Base-by-base conservation (phyloP, 2,113 vertebrate species). In the Notiomystis cincta region DNA sequence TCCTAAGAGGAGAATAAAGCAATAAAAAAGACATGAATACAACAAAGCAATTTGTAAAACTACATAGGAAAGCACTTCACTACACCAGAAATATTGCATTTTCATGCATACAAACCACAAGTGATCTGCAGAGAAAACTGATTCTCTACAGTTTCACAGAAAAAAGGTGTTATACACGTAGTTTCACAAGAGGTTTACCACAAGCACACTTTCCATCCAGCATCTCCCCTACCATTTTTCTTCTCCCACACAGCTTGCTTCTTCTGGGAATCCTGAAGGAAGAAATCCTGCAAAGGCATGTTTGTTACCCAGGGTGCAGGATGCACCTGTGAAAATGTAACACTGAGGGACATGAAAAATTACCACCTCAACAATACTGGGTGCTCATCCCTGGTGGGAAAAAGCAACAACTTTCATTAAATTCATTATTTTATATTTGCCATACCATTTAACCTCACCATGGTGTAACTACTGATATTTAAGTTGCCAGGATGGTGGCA, bases 81-180 rank as follows among this genome's bases (percentile, higher is more conserved):
- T 80, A 54, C 57, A 88, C 90, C 90, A 95, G 95, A 95, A 95
- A 93, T 70, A 92, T 48, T 93, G 62, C 58, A 80, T 96, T 96
- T 95, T 90, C 95, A 95, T 86, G 88, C 95, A 82, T 47, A 80
- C 62, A 76, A 88, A 61, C 82, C n/a, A 44, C 44, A 79, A 90
- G 57, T 67, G 65, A 93, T 85, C 53, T 85, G 48, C 64, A 87
- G 75, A 92, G 67, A 88, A 86, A 95, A 95, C 51, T 13, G 77
- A 95, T 94, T 97, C 25, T 96, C 62, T 72, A 53, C 82, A 90
- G 66, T 86, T 88, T 56, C 58, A 82, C 31, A 57, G 53, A 48
- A 77, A 91, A 78, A 69, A 53, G 14, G 8, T 83, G 75, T 65
- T 92, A 44, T 40, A 80, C 0, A 1, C 30, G 31, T 53, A 76